Evolutionary conservation across 2,888 invertebrate genomes (phyloP).

Genomic region (Hirtodrosophila trivittata): DNA sequence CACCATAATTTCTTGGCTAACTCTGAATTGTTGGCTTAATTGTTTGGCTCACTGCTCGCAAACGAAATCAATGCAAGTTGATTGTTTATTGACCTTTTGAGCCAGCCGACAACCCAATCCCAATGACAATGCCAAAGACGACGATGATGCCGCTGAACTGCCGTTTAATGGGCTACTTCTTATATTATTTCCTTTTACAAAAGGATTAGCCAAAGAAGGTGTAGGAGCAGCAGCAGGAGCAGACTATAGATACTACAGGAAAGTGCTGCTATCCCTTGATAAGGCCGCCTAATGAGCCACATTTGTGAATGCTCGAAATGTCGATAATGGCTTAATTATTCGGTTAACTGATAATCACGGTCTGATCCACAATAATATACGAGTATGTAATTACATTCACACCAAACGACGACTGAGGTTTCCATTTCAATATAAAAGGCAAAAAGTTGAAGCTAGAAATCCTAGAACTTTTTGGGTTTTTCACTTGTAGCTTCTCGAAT

Average conservation of each 20-base stretch:
- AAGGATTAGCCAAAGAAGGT: constrained; percentile 50
- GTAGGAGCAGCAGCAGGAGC: constrained; percentile 17
- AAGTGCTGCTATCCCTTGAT: constrained; percentile 38
- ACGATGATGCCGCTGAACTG: constrained; percentile 50
- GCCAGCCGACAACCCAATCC: constrained; percentile 49
- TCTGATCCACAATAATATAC: constrained; percentile 19
- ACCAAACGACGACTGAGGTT: constrained; percentile 18
- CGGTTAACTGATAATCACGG: constrained; percentile 49
- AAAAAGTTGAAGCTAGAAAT: no score
- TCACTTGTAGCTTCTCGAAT: no score
- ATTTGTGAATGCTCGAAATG: constrained; percentile 46
- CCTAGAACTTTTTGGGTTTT: no score
- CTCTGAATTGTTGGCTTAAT: constrained; percentile 72
- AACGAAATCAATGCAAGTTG: constrained; percentile 71
- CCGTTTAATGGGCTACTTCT: constrained; percentile 72
- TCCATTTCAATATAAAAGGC: no score
- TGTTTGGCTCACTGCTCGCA: constrained; percentile 57
- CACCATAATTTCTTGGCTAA: constrained; percentile 76
- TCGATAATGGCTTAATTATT: constrained; percentile 34
- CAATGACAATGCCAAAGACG: constrained; percentile 3
- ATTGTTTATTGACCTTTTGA: constrained; percentile 73
- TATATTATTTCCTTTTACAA: constrained; percentile 22
- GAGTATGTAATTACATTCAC: constrained; percentile 40
- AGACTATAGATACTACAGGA: constrained; percentile 4
- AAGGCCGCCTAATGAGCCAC: constrained; percentile 62